Conservation (phyloP, 2,797 vertebrate species). For the Gephyroberyx darwinii region DNA sequence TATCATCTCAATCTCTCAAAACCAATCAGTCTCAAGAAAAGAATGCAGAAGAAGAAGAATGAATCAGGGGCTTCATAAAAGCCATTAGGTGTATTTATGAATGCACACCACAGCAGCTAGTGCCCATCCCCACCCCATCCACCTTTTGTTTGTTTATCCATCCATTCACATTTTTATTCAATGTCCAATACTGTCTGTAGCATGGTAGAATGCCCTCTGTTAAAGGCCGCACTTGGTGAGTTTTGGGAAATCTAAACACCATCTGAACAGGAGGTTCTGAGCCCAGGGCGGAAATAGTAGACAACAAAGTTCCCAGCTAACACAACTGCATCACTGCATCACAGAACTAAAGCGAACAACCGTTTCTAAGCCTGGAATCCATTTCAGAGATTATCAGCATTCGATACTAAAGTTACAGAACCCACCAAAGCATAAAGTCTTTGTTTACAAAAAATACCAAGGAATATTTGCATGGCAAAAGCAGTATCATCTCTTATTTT, state of each 20-base stretch:
- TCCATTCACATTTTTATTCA: constrained; percentile 61
- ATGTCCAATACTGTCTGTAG: constrained; percentile 43
- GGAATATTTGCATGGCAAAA: constrained; percentile 35
- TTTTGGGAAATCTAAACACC: constrained; percentile 52
- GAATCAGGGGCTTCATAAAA: constrained; percentile 73
- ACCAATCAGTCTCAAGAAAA: constrained; percentile 76
- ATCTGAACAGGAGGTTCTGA: constrained; percentile 43
- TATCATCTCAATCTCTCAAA: constrained; percentile 84
- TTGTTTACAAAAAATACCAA: constrained; percentile 40
- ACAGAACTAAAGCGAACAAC: constrained; percentile 40
- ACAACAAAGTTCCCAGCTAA: constrained; percentile 20
- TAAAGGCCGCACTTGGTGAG: constrained; percentile 47
- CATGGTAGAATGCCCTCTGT: constrained; percentile 41
- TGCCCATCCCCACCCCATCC: constrained; percentile 25
- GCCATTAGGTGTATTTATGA: constrained; percentile 75
- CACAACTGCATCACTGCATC: constrained; percentile 41
- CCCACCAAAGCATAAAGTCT: constrained; percentile 39
- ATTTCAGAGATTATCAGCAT: constrained; percentile 60
- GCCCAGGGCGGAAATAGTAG: constrained; percentile 19
- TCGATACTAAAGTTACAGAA: constrained; percentile 45
- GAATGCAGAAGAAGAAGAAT: constrained; percentile 56
- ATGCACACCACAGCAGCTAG: constrained; percentile 53
- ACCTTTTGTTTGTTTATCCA: constrained; percentile 46
- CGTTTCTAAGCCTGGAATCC: constrained; percentile 45
- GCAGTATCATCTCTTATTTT: constrained; percentile 27